phyloP scores from a whole-genome alignment of 2,113 vertebrate species.

The Trogon surrucura region DNA sequence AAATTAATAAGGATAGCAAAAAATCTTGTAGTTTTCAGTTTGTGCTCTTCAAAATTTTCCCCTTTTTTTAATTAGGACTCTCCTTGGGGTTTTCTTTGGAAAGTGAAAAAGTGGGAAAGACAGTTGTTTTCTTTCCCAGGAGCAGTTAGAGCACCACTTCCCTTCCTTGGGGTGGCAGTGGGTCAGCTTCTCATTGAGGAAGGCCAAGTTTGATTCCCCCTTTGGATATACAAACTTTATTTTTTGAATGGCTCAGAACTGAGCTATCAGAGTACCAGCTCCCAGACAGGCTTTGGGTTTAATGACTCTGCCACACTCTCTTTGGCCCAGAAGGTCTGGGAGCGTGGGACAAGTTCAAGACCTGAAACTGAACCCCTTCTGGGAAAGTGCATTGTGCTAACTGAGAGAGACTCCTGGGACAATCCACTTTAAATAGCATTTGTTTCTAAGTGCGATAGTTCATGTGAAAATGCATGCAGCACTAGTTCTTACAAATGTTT shows the following conservation, averaged over 20 bases:
- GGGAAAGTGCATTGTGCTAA: constrained; percentile 62
- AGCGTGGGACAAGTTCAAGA: constrained; percentile 64
- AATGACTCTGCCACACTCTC: constrained; percentile 12
- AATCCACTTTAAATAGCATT: constrained; percentile 64
- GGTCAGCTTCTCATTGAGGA: background rate
- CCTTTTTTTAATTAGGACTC: background rate
- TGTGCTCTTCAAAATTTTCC: background rate
- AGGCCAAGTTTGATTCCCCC: background rate
- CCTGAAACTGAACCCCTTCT: constrained; percentile 58
- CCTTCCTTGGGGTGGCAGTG: background rate
- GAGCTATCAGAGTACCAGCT: background rate
- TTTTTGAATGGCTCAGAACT: background rate
- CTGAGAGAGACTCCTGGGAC: constrained; percentile 59
- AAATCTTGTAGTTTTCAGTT: background rate
- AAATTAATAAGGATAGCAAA: background rate
- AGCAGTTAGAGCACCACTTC: background rate
- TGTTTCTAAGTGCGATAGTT: constrained; percentile 62
- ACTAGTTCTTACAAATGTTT: background rate
- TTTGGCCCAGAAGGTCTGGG: constrained; percentile 37
- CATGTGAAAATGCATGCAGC: constrained; percentile 62
- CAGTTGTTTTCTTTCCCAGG: constrained; percentile 16
- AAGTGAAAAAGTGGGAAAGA: background rate
- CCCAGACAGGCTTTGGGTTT: background rate
- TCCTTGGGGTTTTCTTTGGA: background rate
- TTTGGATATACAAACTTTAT: background rate